Evolutionary conservation across 2,113 vertebrate species (phyloP).

Genomic region (Podarcis cretensis): DNA sequence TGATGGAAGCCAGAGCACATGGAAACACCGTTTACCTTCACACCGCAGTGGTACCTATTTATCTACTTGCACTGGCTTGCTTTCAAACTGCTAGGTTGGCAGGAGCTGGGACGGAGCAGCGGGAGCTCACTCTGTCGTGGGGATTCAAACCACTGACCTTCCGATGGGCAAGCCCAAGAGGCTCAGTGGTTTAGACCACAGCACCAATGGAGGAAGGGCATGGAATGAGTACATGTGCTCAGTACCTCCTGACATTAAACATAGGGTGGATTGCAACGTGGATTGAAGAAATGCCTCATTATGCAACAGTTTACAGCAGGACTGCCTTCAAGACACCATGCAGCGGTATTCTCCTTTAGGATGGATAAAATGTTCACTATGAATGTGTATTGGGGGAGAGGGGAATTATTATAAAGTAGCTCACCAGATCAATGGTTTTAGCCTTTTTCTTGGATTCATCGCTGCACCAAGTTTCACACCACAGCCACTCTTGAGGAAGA

Average conservation of each 20-base stretch:
- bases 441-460: slow-evolving; percentile 90
- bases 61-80: too few species aligned
- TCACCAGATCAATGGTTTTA: slow-evolving; percentile 96
- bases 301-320: not conserved
- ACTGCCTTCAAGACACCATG: not conserved
- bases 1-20: too few species aligned
- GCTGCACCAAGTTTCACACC: slow-evolving; percentile 99
- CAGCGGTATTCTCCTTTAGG: not conserved
- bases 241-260: not conserved
- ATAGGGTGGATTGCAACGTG: not conserved
- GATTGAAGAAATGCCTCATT: not conserved
- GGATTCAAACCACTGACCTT: too few species aligned
- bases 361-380: not conserved
- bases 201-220: not conserved
- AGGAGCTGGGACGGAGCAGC: too few species aligned
- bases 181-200: too few species aligned
- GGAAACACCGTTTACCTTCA: too few species aligned
- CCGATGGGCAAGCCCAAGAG: too few species aligned
- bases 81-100: too few species aligned
- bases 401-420: slow-evolving; percentile 46
- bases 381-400: not conserved
- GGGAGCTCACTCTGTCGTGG: too few species aligned
- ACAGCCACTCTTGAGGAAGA: slow-evolving; percentile 97
- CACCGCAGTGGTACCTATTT: too few species aligned
- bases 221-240: not conserved